Base-by-base conservation (phyloP, 2,113 vertebrate species). In the Pituophis catenifer region DNA sequence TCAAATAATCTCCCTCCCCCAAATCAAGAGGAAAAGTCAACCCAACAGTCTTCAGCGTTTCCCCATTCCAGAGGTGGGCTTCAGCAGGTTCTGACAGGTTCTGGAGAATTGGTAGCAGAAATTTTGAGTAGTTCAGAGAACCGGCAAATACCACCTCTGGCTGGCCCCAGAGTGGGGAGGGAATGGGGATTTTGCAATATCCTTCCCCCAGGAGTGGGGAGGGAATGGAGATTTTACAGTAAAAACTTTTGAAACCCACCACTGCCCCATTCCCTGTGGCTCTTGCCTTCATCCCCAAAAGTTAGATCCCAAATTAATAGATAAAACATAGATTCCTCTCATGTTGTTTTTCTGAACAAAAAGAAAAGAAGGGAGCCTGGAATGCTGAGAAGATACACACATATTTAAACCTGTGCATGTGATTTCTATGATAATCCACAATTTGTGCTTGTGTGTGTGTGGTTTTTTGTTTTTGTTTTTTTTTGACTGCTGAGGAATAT, bases 311-410 rank as follows among this genome's bases (percentile, higher is more conserved):
- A 70, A 7, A 50, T 38, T 38, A 81, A 50, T 33, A 29, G 19
- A 29, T 93, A 86, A 93, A 85, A 33, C 19, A 50, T 4, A 29
- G 1, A 19, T 55, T 95, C 94, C 90, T 94, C 90, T 94, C 91
- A 91, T 95, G 88, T 89, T 91, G 91, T 92, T 93, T 93, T 95
- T 95, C 93, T 93, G 17, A 92, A 91, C 91, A 92, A 95, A 95
- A 94, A 90, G 86, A 92, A 44, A 54, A 94, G 54, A 93, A 92
- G 88, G 93, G 89, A 95, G 62, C 9, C 95, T 94, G 92, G 23
- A 59, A 26, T 88, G 89, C 65, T 33, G 29, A 85, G 54, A 65
- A 89, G 65, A 65, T 89, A 62, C 85, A 93, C 54, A 94, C 85
- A 93, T 70, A 94, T 81, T 57, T 91, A 91, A 93, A 91, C 53